Conservation (phyloP, 2,113 vertebrate species). For the Odobenus rosmarus region DNA sequence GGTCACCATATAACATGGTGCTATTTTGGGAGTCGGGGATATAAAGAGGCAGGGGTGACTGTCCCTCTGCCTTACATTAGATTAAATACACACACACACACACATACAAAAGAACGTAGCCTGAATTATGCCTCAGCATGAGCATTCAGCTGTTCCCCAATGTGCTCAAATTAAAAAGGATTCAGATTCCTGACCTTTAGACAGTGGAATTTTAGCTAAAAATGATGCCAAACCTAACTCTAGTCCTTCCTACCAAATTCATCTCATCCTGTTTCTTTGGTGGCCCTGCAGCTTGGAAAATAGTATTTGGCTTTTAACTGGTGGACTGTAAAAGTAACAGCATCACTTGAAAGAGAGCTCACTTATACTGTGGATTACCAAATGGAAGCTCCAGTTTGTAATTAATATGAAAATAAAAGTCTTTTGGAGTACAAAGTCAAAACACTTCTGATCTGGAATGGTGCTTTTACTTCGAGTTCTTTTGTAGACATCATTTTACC, state of each 20-base stretch:
- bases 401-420: conserved; percentile 17
- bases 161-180: conserved; percentile 42
- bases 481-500: not conserved
- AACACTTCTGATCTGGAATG: not conserved
- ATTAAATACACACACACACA: not conserved
- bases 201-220: not conserved
- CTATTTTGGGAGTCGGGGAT: not conserved
- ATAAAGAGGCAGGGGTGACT: not conserved
- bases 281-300: not conserved
- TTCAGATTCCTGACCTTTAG: conserved; percentile 42
- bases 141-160: not conserved
- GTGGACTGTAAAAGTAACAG: not conserved
- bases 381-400: conserved; percentile 34
- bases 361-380: not conserved
- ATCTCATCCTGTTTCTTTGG: not conserved
- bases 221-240: not conserved
- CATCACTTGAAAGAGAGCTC: not conserved
- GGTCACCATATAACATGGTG: not conserved
- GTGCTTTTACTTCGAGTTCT: not conserved
- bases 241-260: conserved; percentile 23
- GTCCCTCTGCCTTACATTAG: not conserved
- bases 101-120: not conserved
- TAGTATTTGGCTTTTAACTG: not conserved
- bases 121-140: not conserved
- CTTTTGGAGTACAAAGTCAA: not conserved